Percentiles rank a stretch among this genome's conserved stretches.
These are phyloP conservation scores for Mythimna impura DNA, from an alignment of 2,888 invertebrate species.

Conservation along the genomic window DNA sequence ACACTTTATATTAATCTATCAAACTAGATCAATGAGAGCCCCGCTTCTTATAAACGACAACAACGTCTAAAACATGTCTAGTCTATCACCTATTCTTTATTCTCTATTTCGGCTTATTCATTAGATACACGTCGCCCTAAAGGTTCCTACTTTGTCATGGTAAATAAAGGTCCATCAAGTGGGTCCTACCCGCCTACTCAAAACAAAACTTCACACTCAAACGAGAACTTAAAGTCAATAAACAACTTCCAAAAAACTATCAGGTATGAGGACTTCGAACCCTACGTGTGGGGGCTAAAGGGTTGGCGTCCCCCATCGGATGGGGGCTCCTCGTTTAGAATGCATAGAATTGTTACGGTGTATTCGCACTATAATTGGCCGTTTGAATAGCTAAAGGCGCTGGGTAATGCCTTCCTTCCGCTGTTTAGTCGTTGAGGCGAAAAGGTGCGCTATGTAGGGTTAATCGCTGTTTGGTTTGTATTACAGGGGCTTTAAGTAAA, in stretches of 20 bases:
- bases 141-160: conserved; percentile 11
- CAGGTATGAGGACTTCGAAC: conserved; percentile 25
- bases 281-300: conserved; percentile 21
- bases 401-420: conserved; percentile 58
- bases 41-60: background rate
- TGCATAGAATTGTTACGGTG: conserved; percentile 62
- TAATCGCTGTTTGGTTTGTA: conserved; percentile 24
- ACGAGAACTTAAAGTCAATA: conserved; percentile 52
- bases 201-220: conserved; percentile 42
- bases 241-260: conserved; percentile 42
- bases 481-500: conserved; percentile 25
- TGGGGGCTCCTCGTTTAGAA: conserved; percentile 57
- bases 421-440: conserved; percentile 10
- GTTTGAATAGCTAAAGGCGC: conserved; percentile 50
- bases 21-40: background rate
- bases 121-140: background rate
- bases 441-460: conserved; percentile 13
- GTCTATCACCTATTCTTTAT: background rate
- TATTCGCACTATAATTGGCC: conserved; percentile 62
- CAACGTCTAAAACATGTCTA: background rate
- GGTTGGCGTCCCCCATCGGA: conserved; percentile 13
- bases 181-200: background rate
- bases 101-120: conserved; percentile 1
- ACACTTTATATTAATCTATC: too few species aligned
- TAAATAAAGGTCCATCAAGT: conserved; percentile 10